Evolutionary conservation across 2,888 invertebrate species (phyloP).

Genomic region (Xestia c-nigrum): DNA sequence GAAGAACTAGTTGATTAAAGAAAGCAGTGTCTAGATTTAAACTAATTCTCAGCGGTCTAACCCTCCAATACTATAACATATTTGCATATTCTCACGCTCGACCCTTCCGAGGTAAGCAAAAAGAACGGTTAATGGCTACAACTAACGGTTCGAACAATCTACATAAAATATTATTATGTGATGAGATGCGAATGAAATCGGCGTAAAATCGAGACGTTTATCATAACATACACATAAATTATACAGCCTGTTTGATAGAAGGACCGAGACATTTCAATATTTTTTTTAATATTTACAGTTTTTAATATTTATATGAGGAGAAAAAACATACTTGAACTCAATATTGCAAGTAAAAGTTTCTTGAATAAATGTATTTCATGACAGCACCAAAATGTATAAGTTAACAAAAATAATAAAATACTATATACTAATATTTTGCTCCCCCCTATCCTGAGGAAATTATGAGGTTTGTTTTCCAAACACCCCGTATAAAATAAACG

Average conservation of each 20-base stretch:
- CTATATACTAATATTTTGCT: background rate
- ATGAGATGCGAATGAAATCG: conserved; percentile 60
- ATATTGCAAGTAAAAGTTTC: background rate
- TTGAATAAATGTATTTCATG: background rate
- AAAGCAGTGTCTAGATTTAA: conserved; percentile 5
- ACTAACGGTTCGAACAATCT: conserved; percentile 61
- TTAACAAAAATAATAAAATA: background rate
- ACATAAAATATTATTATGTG: conserved; percentile 53
- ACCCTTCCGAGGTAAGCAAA: conserved; percentile 46
- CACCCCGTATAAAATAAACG: background rate
- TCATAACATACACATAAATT: conserved; percentile 20
- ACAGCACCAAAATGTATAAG: background rate
- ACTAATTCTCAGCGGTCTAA: conserved; percentile 21
- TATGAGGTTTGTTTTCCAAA: background rate
- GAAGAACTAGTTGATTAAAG: background rate
- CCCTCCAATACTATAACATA: conserved; percentile 36
- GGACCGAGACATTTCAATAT: too few relatives aligned
- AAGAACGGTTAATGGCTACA: conserved; percentile 59
- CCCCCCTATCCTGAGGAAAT: background rate
- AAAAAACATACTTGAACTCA: background rate
- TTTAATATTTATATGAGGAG: background rate
- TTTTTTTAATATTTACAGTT: too few relatives aligned
- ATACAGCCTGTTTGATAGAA: background rate
- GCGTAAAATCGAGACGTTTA: conserved; percentile 49
- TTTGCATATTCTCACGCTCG: conserved; percentile 65